Conservation (phyloP, 2,797 vertebrate species). For the Phalanger gymnotis region DNA sequence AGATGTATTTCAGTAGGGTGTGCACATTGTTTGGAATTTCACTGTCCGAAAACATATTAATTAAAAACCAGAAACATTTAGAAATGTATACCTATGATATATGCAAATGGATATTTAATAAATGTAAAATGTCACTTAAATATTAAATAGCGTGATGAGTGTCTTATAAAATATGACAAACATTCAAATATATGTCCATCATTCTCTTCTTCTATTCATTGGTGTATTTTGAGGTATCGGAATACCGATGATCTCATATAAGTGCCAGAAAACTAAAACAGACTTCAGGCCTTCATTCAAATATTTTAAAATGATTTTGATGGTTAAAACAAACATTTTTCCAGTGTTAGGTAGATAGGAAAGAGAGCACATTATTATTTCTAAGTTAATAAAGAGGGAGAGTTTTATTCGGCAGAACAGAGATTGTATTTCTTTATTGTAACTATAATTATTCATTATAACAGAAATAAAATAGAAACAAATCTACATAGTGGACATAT, state of each 20-base stretch:
- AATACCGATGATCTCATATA: fast-evolving
- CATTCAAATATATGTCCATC: neutral
- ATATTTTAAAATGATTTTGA: constrained; percentile 1
- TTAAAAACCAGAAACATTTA: constrained; percentile 29
- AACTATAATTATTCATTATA: neutral
- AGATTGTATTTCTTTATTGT: constrained; percentile 34
- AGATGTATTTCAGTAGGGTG: constrained; percentile 18
- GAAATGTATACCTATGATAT: neutral
- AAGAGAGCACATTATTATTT: neutral
- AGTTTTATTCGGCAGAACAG: neutral
- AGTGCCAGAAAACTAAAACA: neutral
- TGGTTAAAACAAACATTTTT: constrained; percentile 27
- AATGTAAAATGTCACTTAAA: neutral
- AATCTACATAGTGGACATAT: neutral
- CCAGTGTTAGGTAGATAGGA: neutral
- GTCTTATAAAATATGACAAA: constrained; percentile 8
- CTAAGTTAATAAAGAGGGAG: constrained; percentile 8
- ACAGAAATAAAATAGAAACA: neutral
- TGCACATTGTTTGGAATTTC: constrained; percentile 9
- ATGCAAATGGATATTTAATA: constrained; percentile 32
- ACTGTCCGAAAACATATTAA: constrained; percentile 28
- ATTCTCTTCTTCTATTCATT: neutral
- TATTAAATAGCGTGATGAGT: neutral
- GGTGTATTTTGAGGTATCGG: neutral
- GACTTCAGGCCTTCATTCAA: neutral